These are phyloP conservation scores for Drosophila sp. DNA, from an alignment of 1,140 invertebrate genomes.

Conservation along the genomic window DNA sequence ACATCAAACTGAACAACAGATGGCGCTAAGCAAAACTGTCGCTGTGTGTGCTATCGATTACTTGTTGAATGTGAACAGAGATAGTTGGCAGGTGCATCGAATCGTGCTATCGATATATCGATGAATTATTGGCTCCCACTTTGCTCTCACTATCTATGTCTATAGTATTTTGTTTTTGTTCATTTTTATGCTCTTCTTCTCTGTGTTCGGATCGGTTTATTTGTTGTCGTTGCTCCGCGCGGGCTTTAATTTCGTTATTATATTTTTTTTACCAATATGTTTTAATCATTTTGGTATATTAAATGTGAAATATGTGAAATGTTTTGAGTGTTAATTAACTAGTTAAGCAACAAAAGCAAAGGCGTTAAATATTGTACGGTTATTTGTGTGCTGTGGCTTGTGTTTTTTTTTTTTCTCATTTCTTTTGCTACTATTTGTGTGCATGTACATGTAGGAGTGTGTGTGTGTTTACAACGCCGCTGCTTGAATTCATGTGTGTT, in stretches of 20 bases:
- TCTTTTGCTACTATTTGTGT: background rate
- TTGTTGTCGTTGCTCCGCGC: slow-evolving; percentile 19
- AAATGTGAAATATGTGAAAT: background rate
- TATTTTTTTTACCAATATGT: slow-evolving; percentile 24
- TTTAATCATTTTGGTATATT: slow-evolving; percentile 21
- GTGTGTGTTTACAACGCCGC: slow-evolving; percentile 17
- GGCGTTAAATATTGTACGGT: background rate
- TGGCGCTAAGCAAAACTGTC: background rate
- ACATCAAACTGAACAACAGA: background rate
- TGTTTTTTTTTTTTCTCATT: slow-evolving; percentile 2
- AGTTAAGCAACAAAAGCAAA: slow-evolving; percentile 18
- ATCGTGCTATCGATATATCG: background rate
- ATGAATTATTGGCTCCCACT: slow-evolving; percentile 8
- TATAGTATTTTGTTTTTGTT: slow-evolving; percentile 42
- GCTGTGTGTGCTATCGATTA: slow-evolving; percentile 8
- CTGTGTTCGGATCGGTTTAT: slow-evolving; percentile 25
- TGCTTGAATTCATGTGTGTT: slow-evolving; percentile 23
- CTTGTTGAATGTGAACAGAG: background rate
- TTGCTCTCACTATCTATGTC: background rate
- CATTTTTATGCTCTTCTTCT: slow-evolving; percentile 48
- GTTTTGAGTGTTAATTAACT: slow-evolving; percentile 6
- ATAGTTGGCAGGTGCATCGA: background rate
- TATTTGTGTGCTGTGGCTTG: background rate
- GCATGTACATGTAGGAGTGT: background rate
- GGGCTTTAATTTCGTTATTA: slow-evolving; percentile 26